Percentiles rank a stretch among this genome's conserved stretches.
Evolutionary conservation across 2,888 invertebrate species (phyloP).

Genomic region (Perdita meconis): DNA sequence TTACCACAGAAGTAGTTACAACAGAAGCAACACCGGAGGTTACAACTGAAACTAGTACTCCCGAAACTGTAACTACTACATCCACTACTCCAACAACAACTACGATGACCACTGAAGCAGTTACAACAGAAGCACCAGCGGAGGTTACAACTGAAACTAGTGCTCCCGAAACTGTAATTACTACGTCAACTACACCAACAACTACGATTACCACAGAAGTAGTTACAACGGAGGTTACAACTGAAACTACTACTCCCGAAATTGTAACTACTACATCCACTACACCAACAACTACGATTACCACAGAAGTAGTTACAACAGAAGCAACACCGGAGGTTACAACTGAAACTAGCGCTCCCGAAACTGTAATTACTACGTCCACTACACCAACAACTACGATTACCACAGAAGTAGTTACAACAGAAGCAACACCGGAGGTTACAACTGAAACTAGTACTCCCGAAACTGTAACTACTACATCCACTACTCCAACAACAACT

Average conservation of each 20-base stretch:
- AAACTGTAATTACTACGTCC: too few species aligned
- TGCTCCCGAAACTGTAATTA: constrained; percentile 1
- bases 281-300: too few species aligned
- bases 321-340: too few species aligned
- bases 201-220: constrained; percentile 34
- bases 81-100: not conserved
- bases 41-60: not conserved
- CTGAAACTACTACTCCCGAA: not conserved
- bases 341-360: too few species aligned
- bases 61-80: not conserved
- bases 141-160: not conserved
- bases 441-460: too few species aligned
- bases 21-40: not conserved
- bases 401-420: too few species aligned
- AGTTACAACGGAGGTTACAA: constrained; percentile 19
- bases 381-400: too few species aligned
- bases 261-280: too few species aligned
- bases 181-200: constrained; percentile 8
- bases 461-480: not conserved
- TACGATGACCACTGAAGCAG: constrained; percentile 26
- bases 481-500: not conserved
- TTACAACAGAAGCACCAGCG: too few species aligned
- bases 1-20: too few species aligned
- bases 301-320: too few species aligned
- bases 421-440: not conserved